A percentile compares a stretch with the other conserved stretches of the same genome.
phyloP scores from a whole-genome alignment of 1,140 invertebrate species.

The Zaprionus nigranus region DNA sequence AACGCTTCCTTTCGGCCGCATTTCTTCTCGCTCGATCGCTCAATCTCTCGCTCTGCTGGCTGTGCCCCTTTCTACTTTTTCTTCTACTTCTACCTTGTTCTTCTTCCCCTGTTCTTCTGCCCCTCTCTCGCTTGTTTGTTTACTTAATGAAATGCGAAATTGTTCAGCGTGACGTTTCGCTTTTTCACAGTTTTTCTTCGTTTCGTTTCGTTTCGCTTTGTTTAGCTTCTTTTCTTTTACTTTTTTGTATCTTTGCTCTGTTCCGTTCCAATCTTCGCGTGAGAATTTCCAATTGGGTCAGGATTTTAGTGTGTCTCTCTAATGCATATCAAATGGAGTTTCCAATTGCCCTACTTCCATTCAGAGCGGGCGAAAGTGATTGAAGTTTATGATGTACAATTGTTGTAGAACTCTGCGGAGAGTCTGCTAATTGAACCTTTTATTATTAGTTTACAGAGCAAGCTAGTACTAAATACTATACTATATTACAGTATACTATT shows the following conservation, averaged over 20 bases:
- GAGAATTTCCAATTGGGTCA: conserved; percentile 79
- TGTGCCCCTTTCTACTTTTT: conserved; percentile 22
- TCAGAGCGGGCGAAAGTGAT: conserved; percentile 56
- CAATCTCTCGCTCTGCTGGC: conserved; percentile 13
- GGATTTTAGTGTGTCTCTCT: conserved; percentile 41
- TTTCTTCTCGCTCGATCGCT: conserved; percentile 58
- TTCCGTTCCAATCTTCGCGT: conserved; percentile 64
- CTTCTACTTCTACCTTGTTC: conserved; percentile 44
- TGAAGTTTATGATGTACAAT: not conserved
- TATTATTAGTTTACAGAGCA: not conserved
- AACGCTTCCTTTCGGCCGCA: conserved; percentile 7
- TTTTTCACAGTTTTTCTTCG: conserved; percentile 50
- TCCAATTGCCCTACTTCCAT: conserved; percentile 69
- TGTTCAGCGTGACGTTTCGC: conserved; percentile 75
- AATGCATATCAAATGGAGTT: conserved; percentile 64
- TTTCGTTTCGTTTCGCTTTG: conserved; percentile 1
- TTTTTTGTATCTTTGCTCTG: conserved; percentile 14
- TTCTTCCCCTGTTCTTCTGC: conserved; percentile 7
- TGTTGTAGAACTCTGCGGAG: not conserved
- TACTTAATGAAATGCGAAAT: conserved; percentile 66
- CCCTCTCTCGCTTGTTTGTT: conserved; percentile 64
- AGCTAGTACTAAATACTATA: too few species aligned
- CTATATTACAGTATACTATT: too few species aligned
- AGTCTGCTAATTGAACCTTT: not conserved
- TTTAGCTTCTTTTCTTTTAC: conserved; percentile 1